A percentile compares a stretch with the other conserved stretches of the same genome.
These are phyloP conservation scores for Saccopteryx bilineata DNA, from an alignment of 2,113 vertebrate genomes.

Conservation along the genomic window DNA sequence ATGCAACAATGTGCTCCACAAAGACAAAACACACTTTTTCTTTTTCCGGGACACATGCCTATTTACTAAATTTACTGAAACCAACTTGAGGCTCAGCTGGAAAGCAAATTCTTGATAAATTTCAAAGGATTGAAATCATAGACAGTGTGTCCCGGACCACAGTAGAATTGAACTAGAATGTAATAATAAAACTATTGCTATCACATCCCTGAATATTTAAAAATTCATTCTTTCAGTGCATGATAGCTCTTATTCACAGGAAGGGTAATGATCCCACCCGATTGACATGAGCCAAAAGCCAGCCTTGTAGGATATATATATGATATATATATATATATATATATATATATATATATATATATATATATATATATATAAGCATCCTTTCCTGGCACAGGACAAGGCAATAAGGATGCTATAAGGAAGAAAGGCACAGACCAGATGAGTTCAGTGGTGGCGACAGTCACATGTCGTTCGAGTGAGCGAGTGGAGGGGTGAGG, in stretches of 20 bases:
- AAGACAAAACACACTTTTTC: background rate
- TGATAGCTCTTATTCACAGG: background rate
- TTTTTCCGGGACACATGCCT: background rate
- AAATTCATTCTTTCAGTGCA: background rate
- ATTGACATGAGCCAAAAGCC: background rate
- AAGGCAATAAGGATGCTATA: rapidly evolving
- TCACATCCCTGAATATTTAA: background rate
- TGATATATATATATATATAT: too few species aligned
- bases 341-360: background rate
- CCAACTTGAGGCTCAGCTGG: background rate
- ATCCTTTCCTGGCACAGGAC: background rate
- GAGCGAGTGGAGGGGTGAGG: rapidly evolving
- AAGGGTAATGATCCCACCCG: background rate
- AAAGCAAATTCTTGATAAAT: background rate
- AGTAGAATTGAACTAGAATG: background rate
- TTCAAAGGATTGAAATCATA: background rate
- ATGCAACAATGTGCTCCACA: background rate
- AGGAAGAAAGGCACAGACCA: background rate
- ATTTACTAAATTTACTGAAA: background rate
- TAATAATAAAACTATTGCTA: background rate
- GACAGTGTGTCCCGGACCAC: background rate
- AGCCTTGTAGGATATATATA: background rate
- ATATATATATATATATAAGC: too few species aligned
- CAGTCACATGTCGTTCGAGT: background rate
- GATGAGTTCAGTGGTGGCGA: background rate